phyloP scores from a whole-genome alignment of 2,888 invertebrate genomes.

The Schrankia costaestrigalis region DNA sequence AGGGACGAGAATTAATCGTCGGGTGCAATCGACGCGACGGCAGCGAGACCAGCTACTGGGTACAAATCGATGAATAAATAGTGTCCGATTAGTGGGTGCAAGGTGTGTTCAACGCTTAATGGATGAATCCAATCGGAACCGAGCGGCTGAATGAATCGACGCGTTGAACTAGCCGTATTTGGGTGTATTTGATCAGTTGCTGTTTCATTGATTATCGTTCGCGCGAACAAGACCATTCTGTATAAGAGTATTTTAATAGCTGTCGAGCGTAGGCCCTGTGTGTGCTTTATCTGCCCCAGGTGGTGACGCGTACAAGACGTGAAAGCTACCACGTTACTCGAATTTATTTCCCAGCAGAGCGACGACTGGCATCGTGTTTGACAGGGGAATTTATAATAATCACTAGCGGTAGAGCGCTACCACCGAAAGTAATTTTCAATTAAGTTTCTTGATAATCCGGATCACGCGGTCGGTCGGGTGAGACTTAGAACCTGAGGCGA shows the following conservation, averaged over 20 bases:
- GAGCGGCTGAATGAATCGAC: slow-evolving; percentile 57
- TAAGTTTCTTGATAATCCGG: slow-evolving; percentile 75
- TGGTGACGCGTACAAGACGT: slow-evolving; percentile 32
- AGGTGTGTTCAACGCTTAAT: slow-evolving; percentile 61
- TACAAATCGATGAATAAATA: slow-evolving; percentile 76
- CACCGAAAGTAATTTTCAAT: slow-evolving; percentile 75
- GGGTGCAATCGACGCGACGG: slow-evolving; percentile 66
- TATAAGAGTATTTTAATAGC: slow-evolving; percentile 28
- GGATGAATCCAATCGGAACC: slow-evolving; percentile 59
- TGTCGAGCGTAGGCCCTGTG: slow-evolving; percentile 21
- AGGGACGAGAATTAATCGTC: slow-evolving; percentile 66
- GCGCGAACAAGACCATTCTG: slow-evolving; percentile 40
- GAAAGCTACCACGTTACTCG: slow-evolving; percentile 58
- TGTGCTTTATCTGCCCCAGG: slow-evolving; percentile 11
- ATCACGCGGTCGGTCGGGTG: slow-evolving; percentile 46
- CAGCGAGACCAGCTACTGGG: slow-evolving; percentile 64
- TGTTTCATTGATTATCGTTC: slow-evolving; percentile 52
- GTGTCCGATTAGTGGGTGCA: slow-evolving; percentile 64
- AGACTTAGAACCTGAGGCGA: slow-evolving; percentile 57
- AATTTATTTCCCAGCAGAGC: slow-evolving; percentile 47
- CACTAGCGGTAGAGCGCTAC: slow-evolving; percentile 50
- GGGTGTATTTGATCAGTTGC: slow-evolving; percentile 52
- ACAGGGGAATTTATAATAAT: slow-evolving; percentile 67
- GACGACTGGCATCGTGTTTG: slow-evolving; percentile 47
- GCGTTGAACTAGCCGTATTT: slow-evolving; percentile 50